Evolutionary conservation across 2,113 vertebrate genomes (phyloP), one percentile per base, ranked within the genome.

Genomic region (Malurus alboscapulatus): DNA sequence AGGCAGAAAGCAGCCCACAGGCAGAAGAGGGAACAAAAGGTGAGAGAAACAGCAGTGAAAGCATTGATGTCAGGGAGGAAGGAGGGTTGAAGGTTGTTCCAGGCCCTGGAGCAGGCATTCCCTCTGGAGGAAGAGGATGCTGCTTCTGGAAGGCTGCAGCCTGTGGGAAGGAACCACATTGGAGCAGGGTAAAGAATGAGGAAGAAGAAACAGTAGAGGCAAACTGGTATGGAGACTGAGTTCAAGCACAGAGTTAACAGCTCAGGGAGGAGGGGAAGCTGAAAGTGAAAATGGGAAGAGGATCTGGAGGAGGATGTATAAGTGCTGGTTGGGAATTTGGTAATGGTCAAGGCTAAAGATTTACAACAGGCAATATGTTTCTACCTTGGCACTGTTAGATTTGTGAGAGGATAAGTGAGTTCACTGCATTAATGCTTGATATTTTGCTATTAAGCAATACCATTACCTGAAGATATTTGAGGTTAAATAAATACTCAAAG

Each of bases 261-360:
- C 17, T 62, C 19, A 13, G 6, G n/a, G 4, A 15, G 14, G 22
- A 50, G 8, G 0, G 5, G 8, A 8, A 40, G 2, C 0, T 61
- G 22, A 17, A 30, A 67, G 19, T 32, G 17, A 66, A 62, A 50
- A 6, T 14, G 2, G 7, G 9, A 7, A 44, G 12, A 21, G 4
- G 4, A 26, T 62, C 10, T 57, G 30, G 47, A 73, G 9, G 16
- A 82, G 48, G 14, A 17, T 19, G 26, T 14, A 6, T 27, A 44
- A 80, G 16, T 17, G 36, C 12, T 85, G 2, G 2, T 7, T 44
- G 26, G 55, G 9, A 2, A 1, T 79, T 66, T n/a, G 7, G 22
- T 0, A 0, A 54, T 34, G 72, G 42, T 8, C 13, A 17, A 54
- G 27, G 15, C 17, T 42, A 42, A 68, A 32, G 7, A 44, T 14